Evolutionary conservation across 2,888 invertebrate genomes (phyloP).

Genomic region (Drosophila affinis): DNA sequence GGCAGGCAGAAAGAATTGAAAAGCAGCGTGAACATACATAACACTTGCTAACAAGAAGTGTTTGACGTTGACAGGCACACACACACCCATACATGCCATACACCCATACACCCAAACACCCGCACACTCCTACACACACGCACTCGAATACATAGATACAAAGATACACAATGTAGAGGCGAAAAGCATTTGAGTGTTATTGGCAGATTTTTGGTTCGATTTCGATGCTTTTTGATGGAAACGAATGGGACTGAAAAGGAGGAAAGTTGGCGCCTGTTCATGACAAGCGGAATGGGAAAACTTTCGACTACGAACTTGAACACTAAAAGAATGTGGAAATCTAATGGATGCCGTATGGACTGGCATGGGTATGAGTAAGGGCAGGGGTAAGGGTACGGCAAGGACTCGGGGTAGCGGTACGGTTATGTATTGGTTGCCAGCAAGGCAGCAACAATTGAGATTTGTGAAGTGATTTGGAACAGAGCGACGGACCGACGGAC

Average conservation of each 20-base stretch:
- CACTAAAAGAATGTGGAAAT: neutral
- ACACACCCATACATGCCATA: slow-evolving; percentile 13
- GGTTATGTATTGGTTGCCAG: neutral
- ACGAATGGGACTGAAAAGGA: neutral
- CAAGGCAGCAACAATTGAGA: neutral
- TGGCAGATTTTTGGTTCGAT: slow-evolving; percentile 56
- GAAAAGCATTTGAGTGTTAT: slow-evolving; percentile 54
- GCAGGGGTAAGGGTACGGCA: neutral
- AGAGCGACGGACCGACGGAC: neutral
- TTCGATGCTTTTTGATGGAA: slow-evolving; percentile 32
- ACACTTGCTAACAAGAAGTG: slow-evolving; percentile 70
- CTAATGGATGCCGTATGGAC: neutral
- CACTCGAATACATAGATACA: slow-evolving; percentile 6
- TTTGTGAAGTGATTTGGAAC: neutral
- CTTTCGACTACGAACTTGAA: slow-evolving; percentile 1
- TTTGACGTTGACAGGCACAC: slow-evolving; percentile 58
- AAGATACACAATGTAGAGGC: slow-evolving; percentile 42
- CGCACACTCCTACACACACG: slow-evolving; percentile 16
- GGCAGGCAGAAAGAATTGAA: slow-evolving; percentile 35
- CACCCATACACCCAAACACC: slow-evolving; percentile 21
- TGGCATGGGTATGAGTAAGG: neutral
- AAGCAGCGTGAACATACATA: slow-evolving; percentile 51
- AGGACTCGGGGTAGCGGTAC: too few relatives aligned
- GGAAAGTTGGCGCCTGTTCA: slow-evolving; percentile 13
- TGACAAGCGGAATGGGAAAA: slow-evolving; percentile 10